Evolutionary conservation across 1,140 invertebrate genomes (phyloP), one percentile per base, ranked within the genome.

Genomic region (Orchesella cincta): DNA sequence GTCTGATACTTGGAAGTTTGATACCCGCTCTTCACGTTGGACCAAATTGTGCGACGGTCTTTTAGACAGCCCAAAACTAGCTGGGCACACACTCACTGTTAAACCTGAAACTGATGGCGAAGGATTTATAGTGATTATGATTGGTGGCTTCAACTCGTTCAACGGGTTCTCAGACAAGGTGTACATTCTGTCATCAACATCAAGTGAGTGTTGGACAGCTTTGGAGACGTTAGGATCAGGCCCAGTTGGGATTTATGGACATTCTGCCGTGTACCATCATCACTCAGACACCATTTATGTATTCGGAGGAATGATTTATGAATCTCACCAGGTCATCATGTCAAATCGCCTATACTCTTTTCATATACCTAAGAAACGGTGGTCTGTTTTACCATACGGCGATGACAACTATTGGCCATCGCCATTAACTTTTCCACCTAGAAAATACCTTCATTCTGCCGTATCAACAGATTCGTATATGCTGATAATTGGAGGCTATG

Each of bases 1-100:
- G 0, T 89, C 89, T 36, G 95, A 97, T 83, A 95, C 97, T 83
- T 98, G 96, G 96, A 94, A 93, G 82, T 98, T 97, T 84, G 93
- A 93, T 83, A 89, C 97, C 70, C 92, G 93, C 83, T 92, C 93
- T 82, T 91, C 93, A 80, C 89, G 92, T 20, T 98, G 96, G 95
- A 91, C 89, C 67, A 89, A 91, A 76, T 90, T 95, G 1, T 86
- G 89, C 81, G 89, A 87, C 78, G 83, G 81, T 29, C 36, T 35
- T 23, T 20, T 16, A 16, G 36, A 46, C 23, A n/a, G 12, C 3
- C 91, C 92, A 0, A 87, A 92, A 0, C 83, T 97, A 0, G 93
- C 94, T 2, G 96, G 96, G 0, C 94, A 97, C 81, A 95, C 94
- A 0, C 86, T 98, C 3, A 97, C 94, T 0, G 88, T 93, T 31